A percentile compares a stretch with the other conserved stretches of the same genome.
Evolutionary conservation across 2,113 vertebrate genomes (phyloP).

Genomic region (Corythaixoides concolor): DNA sequence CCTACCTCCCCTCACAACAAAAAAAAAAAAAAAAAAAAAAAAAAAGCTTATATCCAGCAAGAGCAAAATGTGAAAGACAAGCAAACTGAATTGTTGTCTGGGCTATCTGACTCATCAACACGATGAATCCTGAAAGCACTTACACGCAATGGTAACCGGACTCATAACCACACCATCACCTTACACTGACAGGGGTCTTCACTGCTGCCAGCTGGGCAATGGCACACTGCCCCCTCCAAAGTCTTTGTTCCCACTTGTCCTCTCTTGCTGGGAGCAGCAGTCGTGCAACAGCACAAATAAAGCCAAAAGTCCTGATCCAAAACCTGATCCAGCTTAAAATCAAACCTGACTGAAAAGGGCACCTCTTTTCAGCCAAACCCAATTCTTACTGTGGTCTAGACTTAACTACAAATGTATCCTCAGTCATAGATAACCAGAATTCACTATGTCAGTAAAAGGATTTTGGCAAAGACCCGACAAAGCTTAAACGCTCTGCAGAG

Average conservation of each 20-base stretch:
- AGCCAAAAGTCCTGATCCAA: background rate
- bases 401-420: background rate
- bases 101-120: background rate
- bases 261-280: background rate
- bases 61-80: background rate
- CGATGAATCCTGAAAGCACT: background rate
- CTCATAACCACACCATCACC: background rate
- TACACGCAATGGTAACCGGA: background rate
- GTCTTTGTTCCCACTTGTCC: background rate
- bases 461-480: background rate
- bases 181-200: background rate
- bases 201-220: background rate
- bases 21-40: background rate
- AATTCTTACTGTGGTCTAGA: background rate
- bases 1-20: background rate
- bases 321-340: background rate
- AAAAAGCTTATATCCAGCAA: background rate
- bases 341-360: background rate
- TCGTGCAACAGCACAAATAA: background rate
- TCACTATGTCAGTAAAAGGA: background rate
- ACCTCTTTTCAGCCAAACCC: background rate
- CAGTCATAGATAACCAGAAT: background rate
- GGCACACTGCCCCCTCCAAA: background rate
- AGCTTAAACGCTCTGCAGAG: background rate
- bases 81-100: background rate